Evolutionary conservation across 23 tunicate genomes (phyloP).

Genomic region (Botrylloides violaceus): DNA sequence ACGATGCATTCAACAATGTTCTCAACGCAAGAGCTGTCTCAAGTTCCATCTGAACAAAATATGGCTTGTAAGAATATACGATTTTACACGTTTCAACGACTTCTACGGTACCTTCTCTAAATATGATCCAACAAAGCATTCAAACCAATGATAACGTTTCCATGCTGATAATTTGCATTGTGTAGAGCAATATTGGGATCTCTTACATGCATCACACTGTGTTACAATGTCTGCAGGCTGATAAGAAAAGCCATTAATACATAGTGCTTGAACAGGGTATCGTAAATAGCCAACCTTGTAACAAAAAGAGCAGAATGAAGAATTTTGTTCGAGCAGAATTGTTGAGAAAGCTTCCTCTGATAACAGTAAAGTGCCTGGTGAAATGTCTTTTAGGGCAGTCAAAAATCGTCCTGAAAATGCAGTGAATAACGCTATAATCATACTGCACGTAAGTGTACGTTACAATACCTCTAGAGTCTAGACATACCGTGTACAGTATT

Average conservation of each 20-base stretch:
- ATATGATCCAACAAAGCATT: conserved; percentile 52
- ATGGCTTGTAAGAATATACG: too few species aligned
- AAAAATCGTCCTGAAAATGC: neutral
- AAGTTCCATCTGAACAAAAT: neutral
- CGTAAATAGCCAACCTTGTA: neutral
- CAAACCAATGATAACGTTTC: conserved; percentile 73
- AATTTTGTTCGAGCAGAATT: neutral
- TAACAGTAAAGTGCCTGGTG: neutral
- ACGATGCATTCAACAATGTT: conserved; percentile 35
- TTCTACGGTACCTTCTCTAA: conserved; percentile 34
- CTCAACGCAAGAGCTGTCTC: conserved; percentile 36
- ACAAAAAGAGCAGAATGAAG: neutral
- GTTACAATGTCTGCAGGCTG: neutral
- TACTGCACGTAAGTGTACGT: neutral
- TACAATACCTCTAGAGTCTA: too few species aligned
- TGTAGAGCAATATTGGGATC: conserved; percentile 37
- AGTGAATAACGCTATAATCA: neutral
- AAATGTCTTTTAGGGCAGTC: neutral
- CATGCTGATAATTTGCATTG: conserved; percentile 42
- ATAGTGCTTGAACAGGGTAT: too few species aligned
- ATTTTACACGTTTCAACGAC: too few species aligned
- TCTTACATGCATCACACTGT: conserved; percentile 44
- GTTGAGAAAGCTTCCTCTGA: neutral
- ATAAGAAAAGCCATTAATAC: too few species aligned
- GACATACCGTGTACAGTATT: too few species aligned